These are phyloP conservation scores for Iselma pallidipennis DNA, from an alignment of 2,888 invertebrate species.

Conservation along the genomic window DNA sequence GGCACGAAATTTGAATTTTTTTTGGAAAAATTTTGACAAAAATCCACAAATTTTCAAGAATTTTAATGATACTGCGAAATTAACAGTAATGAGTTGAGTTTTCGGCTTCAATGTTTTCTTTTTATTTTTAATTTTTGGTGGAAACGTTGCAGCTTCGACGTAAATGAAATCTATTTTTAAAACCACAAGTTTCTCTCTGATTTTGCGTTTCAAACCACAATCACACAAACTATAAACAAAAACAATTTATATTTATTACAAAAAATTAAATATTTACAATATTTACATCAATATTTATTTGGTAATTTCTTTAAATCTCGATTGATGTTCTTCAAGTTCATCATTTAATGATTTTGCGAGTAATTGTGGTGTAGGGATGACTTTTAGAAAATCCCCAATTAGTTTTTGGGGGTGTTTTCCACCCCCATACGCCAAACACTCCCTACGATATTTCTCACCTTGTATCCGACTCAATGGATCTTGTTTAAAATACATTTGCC, in stretches of 20 bases:
- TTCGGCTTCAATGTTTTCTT: too few relatives aligned
- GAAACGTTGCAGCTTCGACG: too few relatives aligned
- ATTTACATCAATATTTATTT: not conserved
- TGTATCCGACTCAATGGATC: conserved; percentile 77
- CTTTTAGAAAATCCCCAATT: conserved; percentile 77
- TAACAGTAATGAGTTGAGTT: too few relatives aligned
- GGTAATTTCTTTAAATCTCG: not conserved
- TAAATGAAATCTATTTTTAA: too few relatives aligned
- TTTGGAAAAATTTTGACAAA: too few relatives aligned
- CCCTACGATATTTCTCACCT: conserved; percentile 76
- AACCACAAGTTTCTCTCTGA: too few relatives aligned
- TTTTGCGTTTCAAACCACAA: too few relatives aligned
- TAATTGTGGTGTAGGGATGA: conserved; percentile 73
- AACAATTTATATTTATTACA: too few relatives aligned
- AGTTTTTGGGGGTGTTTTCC: conserved; percentile 79
- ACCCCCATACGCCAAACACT: conserved; percentile 86
- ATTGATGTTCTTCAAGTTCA: conserved; percentile 65
- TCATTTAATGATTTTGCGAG: conserved; percentile 80
- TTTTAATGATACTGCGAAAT: too few relatives aligned
- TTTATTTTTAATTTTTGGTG: too few relatives aligned
- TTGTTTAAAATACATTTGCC: conserved; percentile 82
- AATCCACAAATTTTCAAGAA: too few relatives aligned
- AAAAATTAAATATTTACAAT: not conserved
- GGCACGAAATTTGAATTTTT: not conserved
- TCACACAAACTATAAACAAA: too few relatives aligned